These are phyloP conservation scores for Corythornis vintsioides DNA, from an alignment of 2,113 vertebrate species.

Conservation along the genomic window DNA sequence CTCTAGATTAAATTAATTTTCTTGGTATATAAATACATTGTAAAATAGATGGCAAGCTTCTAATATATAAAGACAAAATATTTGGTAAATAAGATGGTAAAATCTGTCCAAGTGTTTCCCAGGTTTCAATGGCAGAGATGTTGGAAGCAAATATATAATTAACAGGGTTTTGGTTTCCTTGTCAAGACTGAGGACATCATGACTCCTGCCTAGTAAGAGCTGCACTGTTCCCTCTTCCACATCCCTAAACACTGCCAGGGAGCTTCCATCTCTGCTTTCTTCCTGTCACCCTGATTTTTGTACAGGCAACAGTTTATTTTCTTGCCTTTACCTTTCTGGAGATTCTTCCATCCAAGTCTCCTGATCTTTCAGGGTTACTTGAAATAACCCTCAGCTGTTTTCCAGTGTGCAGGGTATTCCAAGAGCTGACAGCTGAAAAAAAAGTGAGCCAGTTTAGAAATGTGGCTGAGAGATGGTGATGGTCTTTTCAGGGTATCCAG, in stretches of 20 bases:
- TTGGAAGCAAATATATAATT: background rate
- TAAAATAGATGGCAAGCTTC: background rate
- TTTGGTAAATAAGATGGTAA: background rate
- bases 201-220: background rate
- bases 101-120: background rate
- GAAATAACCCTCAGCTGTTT: constrained; percentile 71
- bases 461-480: constrained; percentile 24
- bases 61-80: background rate
- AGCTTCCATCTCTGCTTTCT: background rate
- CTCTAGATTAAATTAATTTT: background rate
- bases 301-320: background rate
- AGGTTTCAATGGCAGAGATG: background rate
- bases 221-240: background rate
- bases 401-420: constrained; percentile 54
- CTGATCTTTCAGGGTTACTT: constrained; percentile 59
- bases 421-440: constrained; percentile 64
- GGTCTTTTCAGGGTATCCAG: constrained; percentile 49
- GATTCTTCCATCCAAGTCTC: constrained; percentile 28
- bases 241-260: background rate
- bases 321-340: constrained; percentile 45
- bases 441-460: constrained; percentile 51
- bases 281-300: constrained; percentile 1
- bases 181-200: background rate
- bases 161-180: background rate
- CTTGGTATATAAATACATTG: background rate